Percentiles rank a stretch among this genome's conserved stretches.
phyloP scores from a whole-genome alignment of 2,113 vertebrate species.

The Hemichromis elongatus region DNA sequence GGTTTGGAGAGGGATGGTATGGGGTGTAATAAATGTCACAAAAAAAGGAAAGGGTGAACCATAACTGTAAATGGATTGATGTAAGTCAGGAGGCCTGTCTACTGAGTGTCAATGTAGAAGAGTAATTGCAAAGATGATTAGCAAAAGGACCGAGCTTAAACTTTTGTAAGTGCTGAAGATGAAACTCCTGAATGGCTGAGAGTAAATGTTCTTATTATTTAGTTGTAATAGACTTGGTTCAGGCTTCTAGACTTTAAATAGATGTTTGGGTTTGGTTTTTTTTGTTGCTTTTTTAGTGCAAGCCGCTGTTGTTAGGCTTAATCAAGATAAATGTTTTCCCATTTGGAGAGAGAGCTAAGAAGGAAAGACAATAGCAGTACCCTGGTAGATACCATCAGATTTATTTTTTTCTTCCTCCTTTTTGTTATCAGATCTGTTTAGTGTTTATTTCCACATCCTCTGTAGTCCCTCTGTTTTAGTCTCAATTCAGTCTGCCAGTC shows the following conservation, averaged over 20 bases:
- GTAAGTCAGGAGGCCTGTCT: conserved; percentile 40
- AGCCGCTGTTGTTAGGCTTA: conserved; percentile 39
- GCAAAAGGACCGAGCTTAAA: conserved; percentile 19
- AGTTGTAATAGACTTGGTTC: conserved; percentile 51
- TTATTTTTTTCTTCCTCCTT: conserved; percentile 5
- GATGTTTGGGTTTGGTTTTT: not conserved
- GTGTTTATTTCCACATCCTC: not conserved
- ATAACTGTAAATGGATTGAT: conserved; percentile 34
- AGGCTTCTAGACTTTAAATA: conserved; percentile 57
- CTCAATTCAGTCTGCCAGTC: not conserved
- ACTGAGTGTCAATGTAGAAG: conserved; percentile 28
- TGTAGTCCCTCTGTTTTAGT: not conserved
- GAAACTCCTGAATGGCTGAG: conserved; percentile 31
- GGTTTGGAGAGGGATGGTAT: not conserved
- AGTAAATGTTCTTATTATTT: conserved; percentile 49
- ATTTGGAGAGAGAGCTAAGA: conserved; percentile 21
- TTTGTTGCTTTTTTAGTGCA: not conserved
- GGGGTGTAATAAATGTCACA: not conserved
- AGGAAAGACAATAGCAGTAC: conserved; percentile 12
- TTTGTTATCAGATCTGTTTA: conserved; percentile 7
- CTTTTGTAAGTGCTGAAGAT: conserved; percentile 26
- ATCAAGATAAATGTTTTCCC: conserved; percentile 20
- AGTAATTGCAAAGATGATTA: conserved; percentile 47
- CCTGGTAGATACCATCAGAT: conserved; percentile 11
- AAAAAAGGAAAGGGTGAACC: conserved; percentile 14